Percentiles rank a stretch among this genome's conserved stretches.
phyloP scores from a whole-genome alignment of 1,140 invertebrate species.

The Apis mellifera region Amel_HAv3.1 CM009935.2:13662501-13663000 shows the following conservation, averaged over 20 bases:
- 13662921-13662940: constrained; percentile 90
- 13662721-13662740: constrained; percentile 88
- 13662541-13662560: not conserved
- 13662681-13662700: constrained; percentile 82
- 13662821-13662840: not conserved
- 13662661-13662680: constrained; percentile 88
- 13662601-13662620: constrained; percentile 92
- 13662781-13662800: no score
- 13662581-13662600: constrained; percentile 92
- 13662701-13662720: constrained; percentile 80
- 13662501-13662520: not conserved
- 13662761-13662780: no score
- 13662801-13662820: not conserved
- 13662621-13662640: constrained; percentile 92
- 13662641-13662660: constrained; percentile 86
- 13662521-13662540: not conserved
- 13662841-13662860: constrained; percentile 88
- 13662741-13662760: constrained; percentile 85
- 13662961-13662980: constrained; percentile 84
- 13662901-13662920: constrained; percentile 92
- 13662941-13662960: constrained; percentile 88
- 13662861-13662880: constrained; percentile 87
- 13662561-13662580: not conserved
- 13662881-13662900: constrained; percentile 88
- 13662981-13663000: constrained; percentile 78